Evolutionary conservation across 2,113 vertebrate species (phyloP).

Genomic region (Toxostoma redivivum): DNA sequence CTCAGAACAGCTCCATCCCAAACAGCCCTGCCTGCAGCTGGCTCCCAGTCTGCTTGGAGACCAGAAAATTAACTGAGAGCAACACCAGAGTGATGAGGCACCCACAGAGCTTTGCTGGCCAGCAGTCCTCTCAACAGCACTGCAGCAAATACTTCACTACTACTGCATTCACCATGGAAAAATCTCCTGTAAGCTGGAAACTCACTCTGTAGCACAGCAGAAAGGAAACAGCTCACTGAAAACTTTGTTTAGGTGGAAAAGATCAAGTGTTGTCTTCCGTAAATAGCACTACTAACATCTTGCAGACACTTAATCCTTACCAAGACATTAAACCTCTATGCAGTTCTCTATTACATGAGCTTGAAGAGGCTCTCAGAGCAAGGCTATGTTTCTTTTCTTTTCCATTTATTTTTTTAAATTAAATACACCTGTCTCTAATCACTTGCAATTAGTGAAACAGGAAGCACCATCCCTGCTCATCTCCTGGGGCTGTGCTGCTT

Average conservation of each 20-base stretch:
- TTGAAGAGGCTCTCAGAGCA: not conserved
- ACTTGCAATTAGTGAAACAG: not conserved
- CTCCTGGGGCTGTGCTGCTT: not conserved
- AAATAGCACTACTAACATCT: not conserved
- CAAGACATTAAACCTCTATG: not conserved
- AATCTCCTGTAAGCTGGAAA: not conserved
- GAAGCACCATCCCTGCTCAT: not conserved
- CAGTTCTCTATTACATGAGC: not conserved
- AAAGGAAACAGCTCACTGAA: not conserved
- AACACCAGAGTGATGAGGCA: accelerated
- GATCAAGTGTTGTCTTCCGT: not conserved
- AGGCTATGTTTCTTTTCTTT: not conserved
- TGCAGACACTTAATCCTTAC: not conserved
- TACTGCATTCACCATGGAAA: not conserved
- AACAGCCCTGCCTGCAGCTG: not conserved
- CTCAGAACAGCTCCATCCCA: not conserved
- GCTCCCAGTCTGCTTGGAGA: not conserved
- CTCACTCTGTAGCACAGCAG: not conserved
- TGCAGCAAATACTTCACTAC: not conserved
- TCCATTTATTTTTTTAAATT: not conserved
- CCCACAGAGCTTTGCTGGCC: not conserved
- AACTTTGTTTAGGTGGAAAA: not conserved
- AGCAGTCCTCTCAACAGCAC: not conserved
- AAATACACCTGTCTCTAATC: not conserved
- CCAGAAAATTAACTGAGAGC: not conserved